phyloP scores from a whole-genome alignment of 2,888 invertebrate genomes.

The Thelaira solivaga region DNA sequence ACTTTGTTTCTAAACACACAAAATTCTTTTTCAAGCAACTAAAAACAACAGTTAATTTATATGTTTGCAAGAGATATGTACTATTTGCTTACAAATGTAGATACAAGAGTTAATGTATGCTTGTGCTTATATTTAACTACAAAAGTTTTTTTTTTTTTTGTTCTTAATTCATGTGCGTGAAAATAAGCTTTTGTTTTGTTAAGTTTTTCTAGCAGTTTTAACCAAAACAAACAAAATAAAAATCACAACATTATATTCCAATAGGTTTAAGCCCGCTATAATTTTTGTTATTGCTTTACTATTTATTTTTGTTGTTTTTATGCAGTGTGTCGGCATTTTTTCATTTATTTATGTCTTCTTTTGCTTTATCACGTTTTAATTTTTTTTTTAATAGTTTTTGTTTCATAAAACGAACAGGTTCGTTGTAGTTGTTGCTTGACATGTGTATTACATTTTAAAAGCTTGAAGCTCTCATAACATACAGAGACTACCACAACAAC shows the following conservation, averaged over 20 bases:
- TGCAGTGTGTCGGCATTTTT: slow-evolving; percentile 48
- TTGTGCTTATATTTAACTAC: not conserved
- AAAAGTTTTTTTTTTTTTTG: not conserved
- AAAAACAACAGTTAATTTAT: slow-evolving; percentile 34
- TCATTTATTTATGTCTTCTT: slow-evolving; percentile 33
- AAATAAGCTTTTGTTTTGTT: slow-evolving; percentile 16
- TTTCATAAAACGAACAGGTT: slow-evolving; percentile 49
- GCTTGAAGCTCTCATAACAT: slow-evolving; percentile 41
- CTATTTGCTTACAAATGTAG: no score
- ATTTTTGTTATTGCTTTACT: slow-evolving; percentile 14
- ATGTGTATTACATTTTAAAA: slow-evolving; percentile 32
- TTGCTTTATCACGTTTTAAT: slow-evolving; percentile 4
- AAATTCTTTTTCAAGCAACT: not conserved
- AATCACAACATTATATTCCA: slow-evolving; percentile 6
- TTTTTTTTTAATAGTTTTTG: not conserved
- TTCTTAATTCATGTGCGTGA: not conserved
- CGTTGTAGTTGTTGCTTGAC: slow-evolving; percentile 15
- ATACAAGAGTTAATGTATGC: not conserved
- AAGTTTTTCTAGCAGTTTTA: slow-evolving; percentile 15
- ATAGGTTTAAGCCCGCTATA: slow-evolving; percentile 38
- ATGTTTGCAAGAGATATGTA: no score
- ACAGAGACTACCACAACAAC: slow-evolving; percentile 55
- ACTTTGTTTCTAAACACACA: slow-evolving; percentile 11
- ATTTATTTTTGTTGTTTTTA: slow-evolving; percentile 4
- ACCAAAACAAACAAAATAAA: not conserved